Conservation (phyloP, 1,140 invertebrate species). For the Drosophila watanabei region DNA sequence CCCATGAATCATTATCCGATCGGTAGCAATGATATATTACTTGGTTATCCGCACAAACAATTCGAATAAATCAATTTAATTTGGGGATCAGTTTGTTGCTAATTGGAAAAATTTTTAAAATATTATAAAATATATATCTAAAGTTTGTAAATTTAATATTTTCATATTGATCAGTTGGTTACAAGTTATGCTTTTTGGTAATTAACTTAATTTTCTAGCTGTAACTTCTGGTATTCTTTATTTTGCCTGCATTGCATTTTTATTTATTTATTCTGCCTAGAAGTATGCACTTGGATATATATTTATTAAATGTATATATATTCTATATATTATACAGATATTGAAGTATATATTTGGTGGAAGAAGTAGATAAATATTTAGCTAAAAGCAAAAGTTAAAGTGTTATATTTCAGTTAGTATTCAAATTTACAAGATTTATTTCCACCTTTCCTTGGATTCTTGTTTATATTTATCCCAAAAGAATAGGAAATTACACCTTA, state of each 20-base stretch:
- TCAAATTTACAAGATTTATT: not conserved
- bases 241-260: not conserved
- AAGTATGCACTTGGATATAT: not conserved
- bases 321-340: not conserved
- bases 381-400: not conserved
- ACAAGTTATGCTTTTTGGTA: not conserved
- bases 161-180: not conserved
- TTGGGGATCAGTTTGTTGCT: not conserved
- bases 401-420: not conserved
- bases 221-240: not conserved
- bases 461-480: not conserved
- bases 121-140: not conserved
- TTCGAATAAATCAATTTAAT: not conserved
- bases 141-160: no score
- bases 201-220: not conserved
- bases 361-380: not conserved
- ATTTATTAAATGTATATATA: not conserved
- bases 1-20: conserved; percentile 29
- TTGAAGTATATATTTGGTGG: not conserved
- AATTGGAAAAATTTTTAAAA: not conserved
- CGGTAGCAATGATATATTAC: conserved; percentile 4
- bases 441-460: not conserved
- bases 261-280: not conserved
- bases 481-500: not conserved
- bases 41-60: not conserved